These are phyloP conservation scores for Scaptomyza hsui DNA, from an alignment of 1,140 invertebrate genomes.

Conservation along the genomic window DNA sequence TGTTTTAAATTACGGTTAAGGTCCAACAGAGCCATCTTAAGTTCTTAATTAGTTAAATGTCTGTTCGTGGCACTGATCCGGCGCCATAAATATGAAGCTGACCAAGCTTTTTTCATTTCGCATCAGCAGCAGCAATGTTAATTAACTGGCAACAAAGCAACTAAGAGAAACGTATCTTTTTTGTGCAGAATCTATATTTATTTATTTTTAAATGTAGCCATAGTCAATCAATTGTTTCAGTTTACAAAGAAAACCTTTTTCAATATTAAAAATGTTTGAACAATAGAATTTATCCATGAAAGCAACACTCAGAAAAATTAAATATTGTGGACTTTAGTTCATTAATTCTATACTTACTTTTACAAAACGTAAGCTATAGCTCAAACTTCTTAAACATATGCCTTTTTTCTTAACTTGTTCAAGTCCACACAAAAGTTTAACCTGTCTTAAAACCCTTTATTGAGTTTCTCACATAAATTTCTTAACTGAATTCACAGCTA, in stretches of 20 bases:
- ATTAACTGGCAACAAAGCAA: neutral
- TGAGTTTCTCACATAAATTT: neutral
- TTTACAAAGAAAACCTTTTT: no score
- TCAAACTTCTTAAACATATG: neutral
- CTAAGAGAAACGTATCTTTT: neutral
- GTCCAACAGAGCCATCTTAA: neutral
- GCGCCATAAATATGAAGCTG: slow-evolving; percentile 19
- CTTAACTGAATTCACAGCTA: neutral
- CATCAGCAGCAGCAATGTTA: neutral
- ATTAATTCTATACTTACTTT: no score
- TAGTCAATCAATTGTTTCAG: no score
- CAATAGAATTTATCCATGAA: no score
- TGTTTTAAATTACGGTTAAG: slow-evolving; percentile 5
- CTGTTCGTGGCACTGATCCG: slow-evolving; percentile 19
- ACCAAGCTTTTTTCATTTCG: neutral
- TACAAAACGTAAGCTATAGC: no score
- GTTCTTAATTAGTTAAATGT: slow-evolving; percentile 29
- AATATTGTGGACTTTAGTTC: no score
- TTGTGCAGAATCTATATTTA: neutral
- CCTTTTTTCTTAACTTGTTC: neutral
- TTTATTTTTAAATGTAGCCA: neutral
- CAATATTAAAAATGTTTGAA: no score
- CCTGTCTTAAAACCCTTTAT: slow-evolving; percentile 5
- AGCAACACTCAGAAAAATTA: no score
- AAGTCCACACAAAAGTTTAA: neutral